Conservation (phyloP, 2,888 invertebrate species). For the Stenichneumon culpator region DNA sequence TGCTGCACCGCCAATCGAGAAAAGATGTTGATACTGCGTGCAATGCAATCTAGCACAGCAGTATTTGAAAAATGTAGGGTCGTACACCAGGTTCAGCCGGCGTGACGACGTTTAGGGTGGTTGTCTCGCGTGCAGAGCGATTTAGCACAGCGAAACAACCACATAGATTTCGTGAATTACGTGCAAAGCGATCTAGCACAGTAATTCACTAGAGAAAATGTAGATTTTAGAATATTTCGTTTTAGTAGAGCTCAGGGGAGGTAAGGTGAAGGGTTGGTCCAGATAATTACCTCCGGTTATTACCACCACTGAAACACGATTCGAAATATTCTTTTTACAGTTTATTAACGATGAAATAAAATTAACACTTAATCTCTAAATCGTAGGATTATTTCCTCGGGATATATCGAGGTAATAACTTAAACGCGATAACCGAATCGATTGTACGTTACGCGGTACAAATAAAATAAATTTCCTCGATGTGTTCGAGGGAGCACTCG, state of each 20-base stretch:
- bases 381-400: too few species aligned
- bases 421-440: neutral
- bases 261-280: neutral
- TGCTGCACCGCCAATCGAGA: too few species aligned
- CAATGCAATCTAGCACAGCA: too few species aligned
- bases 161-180: neutral
- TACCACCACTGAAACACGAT: slow-evolving; percentile 3
- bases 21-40: too few species aligned
- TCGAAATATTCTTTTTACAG: neutral
- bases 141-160: neutral
- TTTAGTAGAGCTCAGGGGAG: neutral
- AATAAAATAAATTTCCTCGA: neutral
- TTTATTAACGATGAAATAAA: neutral
- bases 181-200: slow-evolving; percentile 1
- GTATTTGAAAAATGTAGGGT: neutral
- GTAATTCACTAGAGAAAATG: neutral
- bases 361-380: neutral
- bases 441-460: neutral
- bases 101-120: neutral
- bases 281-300: too few species aligned
- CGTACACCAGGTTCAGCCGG: neutral
- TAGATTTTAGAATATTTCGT: neutral
- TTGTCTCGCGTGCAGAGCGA: neutral
- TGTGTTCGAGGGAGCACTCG: neutral
- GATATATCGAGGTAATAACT: neutral